Evolutionary conservation across 2,113 vertebrate species (phyloP).

Genomic region (Varanus komodoensis): DNA sequence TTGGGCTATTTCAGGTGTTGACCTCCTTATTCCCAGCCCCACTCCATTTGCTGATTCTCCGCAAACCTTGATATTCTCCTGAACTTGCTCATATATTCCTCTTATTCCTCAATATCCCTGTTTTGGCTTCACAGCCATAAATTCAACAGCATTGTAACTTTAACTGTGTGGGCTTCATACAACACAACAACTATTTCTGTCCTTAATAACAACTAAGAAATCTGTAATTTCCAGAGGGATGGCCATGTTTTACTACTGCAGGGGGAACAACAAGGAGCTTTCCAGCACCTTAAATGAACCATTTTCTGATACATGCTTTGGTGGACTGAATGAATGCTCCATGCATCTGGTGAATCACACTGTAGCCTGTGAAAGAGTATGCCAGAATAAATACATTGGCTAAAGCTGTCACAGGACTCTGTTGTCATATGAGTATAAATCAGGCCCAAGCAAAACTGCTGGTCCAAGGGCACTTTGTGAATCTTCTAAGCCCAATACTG

Average conservation of each 20-base stretch:
- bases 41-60: background rate
- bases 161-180: background rate
- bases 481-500: too few relatives aligned
- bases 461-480: background rate
- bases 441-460: background rate
- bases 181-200: background rate
- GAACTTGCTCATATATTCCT: background rate
- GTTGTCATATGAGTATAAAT: background rate
- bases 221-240: too few relatives aligned
- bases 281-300: too few relatives aligned
- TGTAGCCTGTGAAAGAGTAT: too few relatives aligned
- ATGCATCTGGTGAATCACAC: too few relatives aligned
- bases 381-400: too few relatives aligned
- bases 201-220: background rate
- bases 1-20: background rate
- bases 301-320: too few relatives aligned
- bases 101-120: background rate
- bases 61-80: background rate
- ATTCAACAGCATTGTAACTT: background rate
- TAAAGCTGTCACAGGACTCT: too few relatives aligned
- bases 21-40: too few relatives aligned
- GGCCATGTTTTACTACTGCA: too few relatives aligned
- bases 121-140: background rate
- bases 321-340: too few relatives aligned
- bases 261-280: too few relatives aligned